Evolutionary conservation across 2,113 vertebrate species (phyloP).

Genomic region (Prionailurus bengalensis): DNA sequence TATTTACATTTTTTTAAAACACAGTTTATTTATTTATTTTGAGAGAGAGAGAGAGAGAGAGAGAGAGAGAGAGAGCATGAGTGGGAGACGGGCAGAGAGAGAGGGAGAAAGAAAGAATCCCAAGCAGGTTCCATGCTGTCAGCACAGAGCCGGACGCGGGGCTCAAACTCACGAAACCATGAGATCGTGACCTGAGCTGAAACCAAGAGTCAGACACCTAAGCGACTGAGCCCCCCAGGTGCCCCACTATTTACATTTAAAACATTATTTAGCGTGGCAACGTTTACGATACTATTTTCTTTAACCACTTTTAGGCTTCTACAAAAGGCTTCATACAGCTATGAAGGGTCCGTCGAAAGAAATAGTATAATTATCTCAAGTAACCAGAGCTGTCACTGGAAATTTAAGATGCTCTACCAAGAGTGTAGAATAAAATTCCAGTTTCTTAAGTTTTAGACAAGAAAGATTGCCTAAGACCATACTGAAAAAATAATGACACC

Average conservation of each 20-base stretch:
- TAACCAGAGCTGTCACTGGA: neutral
- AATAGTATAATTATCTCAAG: neutral
- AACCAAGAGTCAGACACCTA: too few species aligned
- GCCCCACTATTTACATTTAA: too few species aligned
- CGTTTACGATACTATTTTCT: neutral
- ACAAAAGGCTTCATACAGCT: neutral
- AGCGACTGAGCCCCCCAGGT: too few species aligned
- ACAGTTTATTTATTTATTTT: too few species aligned
- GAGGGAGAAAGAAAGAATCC: too few species aligned
- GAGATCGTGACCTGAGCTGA: too few species aligned
- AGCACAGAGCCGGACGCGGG: too few species aligned
- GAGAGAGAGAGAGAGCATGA: too few species aligned
- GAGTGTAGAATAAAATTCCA: neutral
- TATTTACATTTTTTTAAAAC: neutral
- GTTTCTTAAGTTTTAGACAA: neutral
- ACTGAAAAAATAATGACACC: neutral
- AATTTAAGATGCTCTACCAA: neutral
- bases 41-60: too few species aligned
- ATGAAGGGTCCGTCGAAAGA: conserved; percentile 14
- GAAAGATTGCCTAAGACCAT: neutral
- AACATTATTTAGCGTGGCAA: neutral
- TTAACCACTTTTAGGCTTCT: neutral
- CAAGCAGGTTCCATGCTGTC: too few species aligned
- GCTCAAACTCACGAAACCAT: too few species aligned
- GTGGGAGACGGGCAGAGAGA: too few species aligned